Evolutionary conservation across 2,797 vertebrate genomes (phyloP).

Genomic region (Xerus rutilus): DNA sequence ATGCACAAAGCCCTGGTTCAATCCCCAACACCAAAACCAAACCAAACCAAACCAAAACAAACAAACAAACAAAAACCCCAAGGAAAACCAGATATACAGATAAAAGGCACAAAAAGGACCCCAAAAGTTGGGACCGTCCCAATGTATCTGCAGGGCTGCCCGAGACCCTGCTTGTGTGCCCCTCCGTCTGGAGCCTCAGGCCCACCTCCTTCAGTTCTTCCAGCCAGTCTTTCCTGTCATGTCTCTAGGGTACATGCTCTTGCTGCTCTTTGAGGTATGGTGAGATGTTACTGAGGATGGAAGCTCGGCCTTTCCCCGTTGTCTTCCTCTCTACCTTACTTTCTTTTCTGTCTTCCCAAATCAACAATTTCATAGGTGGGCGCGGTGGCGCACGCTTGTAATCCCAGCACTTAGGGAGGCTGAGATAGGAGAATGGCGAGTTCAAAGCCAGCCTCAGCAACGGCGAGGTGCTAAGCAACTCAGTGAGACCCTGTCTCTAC

Average conservation of each 20-base stretch:
- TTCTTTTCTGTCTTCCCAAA: background rate
- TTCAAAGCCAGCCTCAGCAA: too few relatives aligned
- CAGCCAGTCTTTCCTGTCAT: background rate
- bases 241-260: background rate
- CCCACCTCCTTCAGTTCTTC: background rate
- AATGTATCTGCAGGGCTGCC: background rate
- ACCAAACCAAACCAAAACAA: too few relatives aligned
- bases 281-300: background rate
- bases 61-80: too few relatives aligned
- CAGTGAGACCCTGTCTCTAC: too few relatives aligned
- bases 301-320: background rate
- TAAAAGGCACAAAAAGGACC: background rate
- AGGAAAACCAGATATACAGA: background rate
- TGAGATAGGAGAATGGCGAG: too few relatives aligned
- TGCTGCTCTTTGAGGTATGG: accelerated
- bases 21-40: too few relatives aligned
- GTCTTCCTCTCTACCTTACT: background rate
- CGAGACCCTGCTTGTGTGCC: accelerated
- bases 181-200: accelerated
- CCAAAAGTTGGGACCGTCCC: background rate
- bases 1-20: too few relatives aligned
- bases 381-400: too few relatives aligned
- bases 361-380: background rate
- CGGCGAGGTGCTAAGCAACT: too few relatives aligned
- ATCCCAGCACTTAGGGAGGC: too few relatives aligned